Base-by-base conservation (phyloP, 2,113 vertebrate genomes). In the Hippocampus zosterae region DNA sequence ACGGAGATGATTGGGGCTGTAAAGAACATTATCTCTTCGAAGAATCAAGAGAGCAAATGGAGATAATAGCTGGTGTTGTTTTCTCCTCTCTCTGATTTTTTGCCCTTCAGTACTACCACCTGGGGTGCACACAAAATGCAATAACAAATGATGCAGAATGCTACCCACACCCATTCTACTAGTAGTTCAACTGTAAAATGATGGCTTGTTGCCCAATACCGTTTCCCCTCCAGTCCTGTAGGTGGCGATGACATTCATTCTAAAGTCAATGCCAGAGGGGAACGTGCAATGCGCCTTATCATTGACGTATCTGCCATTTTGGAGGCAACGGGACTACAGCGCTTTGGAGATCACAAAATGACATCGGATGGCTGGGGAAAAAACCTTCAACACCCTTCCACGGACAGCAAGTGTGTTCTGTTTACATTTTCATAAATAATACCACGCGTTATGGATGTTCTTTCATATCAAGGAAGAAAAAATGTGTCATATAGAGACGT, bases 51-150 rank as follows among this genome's bases (percentile, higher is more conserved):
- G 74, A 86, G 29, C 57, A 48, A 76, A 79, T 48, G 27, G 67
- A 79, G 74, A 85, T 69, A 83, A 84, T 69, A 71, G 67, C 78
- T 77, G 72, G 67, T 84, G 84, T 86, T 85, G 85, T 88, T 87
- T 85, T 87, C 79, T 62, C 65, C 70, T 85, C 61, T 41, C 84
- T 88, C 87, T 85, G 76, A 88, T 89, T 85, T 84, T 80, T 65
- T 87, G 81, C 82, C 84, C 73, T 6, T 82, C 74, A 79, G 73
- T 82, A 85, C 79, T 81, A 84, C 83, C 78, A 42, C 67, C 55
- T 29, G 9, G 64, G 29, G 61, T 59, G 53, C 50, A 33, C 53
- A 27, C 40, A 41, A 25, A 59, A 41, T 44, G 41, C 37, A 57
- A 72, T 40, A 9, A 21, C 10, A 25, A 56, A 56, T 11, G 53